phyloP scores from a whole-genome alignment of 2,888 invertebrate species.

The Meganola albula region DNA sequence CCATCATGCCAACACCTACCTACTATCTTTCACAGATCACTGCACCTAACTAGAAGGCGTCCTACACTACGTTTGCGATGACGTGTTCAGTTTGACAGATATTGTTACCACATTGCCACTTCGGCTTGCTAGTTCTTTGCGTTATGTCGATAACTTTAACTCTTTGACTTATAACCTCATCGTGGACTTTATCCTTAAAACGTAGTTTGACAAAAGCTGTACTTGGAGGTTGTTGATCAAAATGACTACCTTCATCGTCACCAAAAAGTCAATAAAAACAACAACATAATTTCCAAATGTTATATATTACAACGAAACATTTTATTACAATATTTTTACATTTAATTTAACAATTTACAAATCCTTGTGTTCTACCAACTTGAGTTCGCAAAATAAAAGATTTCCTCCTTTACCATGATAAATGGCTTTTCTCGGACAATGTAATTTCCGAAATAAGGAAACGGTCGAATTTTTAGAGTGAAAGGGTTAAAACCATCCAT shows the following conservation, averaged over 20 bases:
- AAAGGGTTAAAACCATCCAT: conserved; percentile 29
- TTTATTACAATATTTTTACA: conserved; percentile 42
- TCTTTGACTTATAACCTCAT: no score
- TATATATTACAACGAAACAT: conserved; percentile 58
- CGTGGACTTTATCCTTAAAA: no score
- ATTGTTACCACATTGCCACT: no score
- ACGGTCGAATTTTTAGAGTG: conserved; percentile 20
- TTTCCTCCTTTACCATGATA: conserved; percentile 4
- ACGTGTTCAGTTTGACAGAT: no score
- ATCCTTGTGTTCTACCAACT: conserved; percentile 14
- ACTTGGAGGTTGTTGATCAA: not conserved
- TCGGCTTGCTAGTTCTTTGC: no score
- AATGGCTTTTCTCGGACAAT: conserved; percentile 22
- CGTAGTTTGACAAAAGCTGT: no score
- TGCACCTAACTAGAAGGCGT: no score
- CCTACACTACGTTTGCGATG: no score
- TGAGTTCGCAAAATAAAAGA: conserved; percentile 14
- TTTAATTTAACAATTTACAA: conserved; percentile 33
- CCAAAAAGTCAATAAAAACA: conserved; percentile 21
- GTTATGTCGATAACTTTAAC: no score
- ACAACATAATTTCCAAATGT: conserved; percentile 36
- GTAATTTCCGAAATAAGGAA: conserved; percentile 28
- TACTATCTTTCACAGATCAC: no score
- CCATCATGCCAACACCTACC: no score
- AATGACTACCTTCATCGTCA: conserved; percentile 7